Evolutionary conservation across 2,888 invertebrate species (phyloP).

Genomic region (Liodrosophila aerea): DNA sequence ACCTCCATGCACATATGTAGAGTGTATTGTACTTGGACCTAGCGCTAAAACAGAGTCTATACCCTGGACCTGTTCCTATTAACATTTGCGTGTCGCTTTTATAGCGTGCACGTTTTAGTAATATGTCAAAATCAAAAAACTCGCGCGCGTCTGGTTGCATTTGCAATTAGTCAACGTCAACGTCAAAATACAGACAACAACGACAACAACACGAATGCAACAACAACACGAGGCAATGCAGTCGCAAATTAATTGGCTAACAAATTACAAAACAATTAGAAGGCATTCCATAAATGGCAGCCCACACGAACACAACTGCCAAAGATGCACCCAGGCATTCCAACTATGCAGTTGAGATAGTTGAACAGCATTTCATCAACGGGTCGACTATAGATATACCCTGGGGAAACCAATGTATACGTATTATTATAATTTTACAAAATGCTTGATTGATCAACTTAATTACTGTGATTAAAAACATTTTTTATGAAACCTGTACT

Average conservation of each 20-base stretch:
- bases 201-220: conserved; percentile 31
- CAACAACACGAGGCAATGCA: conserved; percentile 52
- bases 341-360: conserved; percentile 45
- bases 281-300: conserved; percentile 67
- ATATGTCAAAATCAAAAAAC: conserved; percentile 71
- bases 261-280: conserved; percentile 77
- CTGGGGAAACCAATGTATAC: conserved; percentile 4
- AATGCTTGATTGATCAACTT: no score
- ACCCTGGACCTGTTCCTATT: conserved; percentile 57
- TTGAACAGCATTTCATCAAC: neutral
- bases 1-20: conserved; percentile 1
- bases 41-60: neutral
- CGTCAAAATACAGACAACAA: conserved; percentile 29
- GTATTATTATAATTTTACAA: no score
- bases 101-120: conserved; percentile 70
- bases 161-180: conserved; percentile 65
- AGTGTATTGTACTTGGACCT: neutral
- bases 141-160: conserved; percentile 51
- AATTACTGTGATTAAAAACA: no score
- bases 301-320: conserved; percentile 39
- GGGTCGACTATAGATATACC: conserved; percentile 14
- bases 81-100: conserved; percentile 51
- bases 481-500: no score
- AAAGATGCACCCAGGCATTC: conserved; percentile 63
- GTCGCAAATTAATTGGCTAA: conserved; percentile 72